Percentiles rank a stretch among this genome's conserved stretches.
Evolutionary conservation across 1,140 invertebrate species (phyloP).

Genomic region (Drosophila bocki): DNA sequence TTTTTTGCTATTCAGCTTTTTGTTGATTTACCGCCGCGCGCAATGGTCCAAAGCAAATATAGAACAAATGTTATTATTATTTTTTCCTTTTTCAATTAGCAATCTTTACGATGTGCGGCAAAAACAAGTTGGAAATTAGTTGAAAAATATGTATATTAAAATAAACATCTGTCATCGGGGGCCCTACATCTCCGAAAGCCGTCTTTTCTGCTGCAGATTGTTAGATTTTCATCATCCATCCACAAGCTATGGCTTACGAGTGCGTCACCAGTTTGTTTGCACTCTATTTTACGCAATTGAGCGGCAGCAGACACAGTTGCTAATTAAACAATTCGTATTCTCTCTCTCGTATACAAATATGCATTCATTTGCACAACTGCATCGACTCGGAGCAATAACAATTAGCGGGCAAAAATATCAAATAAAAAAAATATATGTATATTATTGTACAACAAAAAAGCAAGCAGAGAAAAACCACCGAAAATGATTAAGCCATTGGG

Average conservation of each 20-base stretch:
- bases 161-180: conserved; percentile 18
- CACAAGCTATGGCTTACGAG: neutral
- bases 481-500: conserved; percentile 36
- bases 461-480: conserved; percentile 14
- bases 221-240: conserved; percentile 1
- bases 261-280: conserved; percentile 60
- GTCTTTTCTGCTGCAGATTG: conserved; percentile 8
- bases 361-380: conserved; percentile 55
- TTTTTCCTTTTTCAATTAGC: conserved; percentile 13
- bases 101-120: conserved; percentile 7
- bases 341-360: conserved; percentile 1
- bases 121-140: conserved; percentile 15
- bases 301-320: conserved; percentile 6
- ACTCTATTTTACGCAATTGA: conserved; percentile 56
- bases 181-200: neutral
- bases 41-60: conserved; percentile 6
- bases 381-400: conserved; percentile 28
- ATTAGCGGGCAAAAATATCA: conserved; percentile 15
- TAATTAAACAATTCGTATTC: conserved; percentile 48
- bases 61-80: conserved; percentile 4
- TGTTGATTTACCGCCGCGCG: conserved; percentile 14
- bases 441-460: neutral
- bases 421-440: neutral
- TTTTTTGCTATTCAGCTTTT: neutral
- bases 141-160: neutral